Evolutionary conservation across 2,113 vertebrate genomes (phyloP).

Genomic region (Orycteropus afer): DNA sequence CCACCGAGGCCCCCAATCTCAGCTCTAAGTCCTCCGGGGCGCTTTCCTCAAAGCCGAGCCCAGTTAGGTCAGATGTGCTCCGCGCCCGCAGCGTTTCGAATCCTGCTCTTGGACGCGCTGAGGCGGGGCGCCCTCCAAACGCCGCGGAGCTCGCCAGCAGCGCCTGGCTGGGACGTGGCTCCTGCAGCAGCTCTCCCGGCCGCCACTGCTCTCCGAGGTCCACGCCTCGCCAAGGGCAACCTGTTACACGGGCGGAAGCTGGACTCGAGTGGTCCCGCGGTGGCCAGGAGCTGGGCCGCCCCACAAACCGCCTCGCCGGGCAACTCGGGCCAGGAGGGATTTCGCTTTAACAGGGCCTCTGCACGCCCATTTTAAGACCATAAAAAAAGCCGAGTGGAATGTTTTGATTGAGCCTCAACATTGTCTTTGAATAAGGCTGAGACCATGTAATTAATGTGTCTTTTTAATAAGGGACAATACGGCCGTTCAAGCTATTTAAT

Average conservation of each 20-base stretch:
- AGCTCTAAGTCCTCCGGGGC: fast-evolving
- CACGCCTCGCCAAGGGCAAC: constrained; percentile 92
- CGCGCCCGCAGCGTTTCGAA: neutral
- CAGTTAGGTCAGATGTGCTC: neutral
- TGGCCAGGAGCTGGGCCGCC: constrained; percentile 81
- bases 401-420: constrained; percentile 94
- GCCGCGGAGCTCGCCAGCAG: constrained; percentile 83
- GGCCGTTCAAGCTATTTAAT: constrained; percentile 97
- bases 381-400: constrained; percentile 92
- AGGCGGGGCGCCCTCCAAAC: neutral
- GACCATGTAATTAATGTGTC: constrained; percentile 99
- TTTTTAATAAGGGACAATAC: constrained; percentile 96
- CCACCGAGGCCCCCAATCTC: fast-evolving
- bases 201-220: constrained; percentile 91
- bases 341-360: constrained; percentile 87
- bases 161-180: constrained; percentile 91
- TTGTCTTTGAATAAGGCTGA: constrained; percentile 95
- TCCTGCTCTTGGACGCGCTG: fast-evolving
- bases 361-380: constrained; percentile 88
- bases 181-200: constrained; percentile 88
- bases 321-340: constrained; percentile 85
- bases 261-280: constrained; percentile 83
- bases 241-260: constrained; percentile 89
- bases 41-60: neutral
- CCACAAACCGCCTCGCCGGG: constrained; percentile 78